phyloP scores from a whole-genome alignment of 1,140 invertebrate species.

The Teleopsis dalmanni region DNA sequence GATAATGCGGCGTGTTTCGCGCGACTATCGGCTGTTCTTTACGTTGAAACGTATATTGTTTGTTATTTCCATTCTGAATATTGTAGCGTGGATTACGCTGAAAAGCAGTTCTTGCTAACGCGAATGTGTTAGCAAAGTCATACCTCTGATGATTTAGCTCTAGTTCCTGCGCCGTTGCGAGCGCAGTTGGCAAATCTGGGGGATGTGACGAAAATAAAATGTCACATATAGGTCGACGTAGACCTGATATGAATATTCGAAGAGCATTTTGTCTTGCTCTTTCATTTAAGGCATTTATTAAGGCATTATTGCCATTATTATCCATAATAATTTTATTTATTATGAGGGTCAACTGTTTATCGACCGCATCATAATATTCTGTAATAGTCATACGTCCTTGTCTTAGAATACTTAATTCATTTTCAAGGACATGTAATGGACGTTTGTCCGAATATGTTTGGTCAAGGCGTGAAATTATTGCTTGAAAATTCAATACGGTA shows the following conservation, averaged over 20 bases:
- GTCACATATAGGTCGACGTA: constrained; percentile 8
- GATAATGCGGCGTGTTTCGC: neutral
- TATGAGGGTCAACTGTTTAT: constrained; percentile 10
- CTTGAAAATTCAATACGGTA: constrained; percentile 19
- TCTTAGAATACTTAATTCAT: constrained; percentile 13
- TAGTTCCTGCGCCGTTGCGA: constrained; percentile 16
- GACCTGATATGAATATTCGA: constrained; percentile 13
- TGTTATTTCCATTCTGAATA: neutral
- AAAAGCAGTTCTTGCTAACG: neutral
- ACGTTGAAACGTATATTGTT: neutral
- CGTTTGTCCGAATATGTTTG: constrained; percentile 18
- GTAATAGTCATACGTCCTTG: constrained; percentile 11
- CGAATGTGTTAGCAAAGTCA: constrained; percentile 14
- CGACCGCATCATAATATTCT: constrained; percentile 14
- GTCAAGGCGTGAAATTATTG: constrained; percentile 14
- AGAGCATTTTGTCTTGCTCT: constrained; percentile 11
- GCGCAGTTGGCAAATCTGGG: constrained; percentile 14
- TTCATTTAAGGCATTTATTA: constrained; percentile 9
- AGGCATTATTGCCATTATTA: constrained; percentile 6
- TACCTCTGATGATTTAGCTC: constrained; percentile 18
- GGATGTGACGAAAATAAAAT: constrained; percentile 13
- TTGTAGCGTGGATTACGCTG: neutral
- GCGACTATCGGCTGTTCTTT: neutral
- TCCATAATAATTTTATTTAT: constrained; percentile 17
- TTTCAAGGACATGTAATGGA: constrained; percentile 15